These are phyloP conservation scores for Biston betularia DNA, from an alignment of 2,888 invertebrate species.

Conservation along the genomic window DNA sequence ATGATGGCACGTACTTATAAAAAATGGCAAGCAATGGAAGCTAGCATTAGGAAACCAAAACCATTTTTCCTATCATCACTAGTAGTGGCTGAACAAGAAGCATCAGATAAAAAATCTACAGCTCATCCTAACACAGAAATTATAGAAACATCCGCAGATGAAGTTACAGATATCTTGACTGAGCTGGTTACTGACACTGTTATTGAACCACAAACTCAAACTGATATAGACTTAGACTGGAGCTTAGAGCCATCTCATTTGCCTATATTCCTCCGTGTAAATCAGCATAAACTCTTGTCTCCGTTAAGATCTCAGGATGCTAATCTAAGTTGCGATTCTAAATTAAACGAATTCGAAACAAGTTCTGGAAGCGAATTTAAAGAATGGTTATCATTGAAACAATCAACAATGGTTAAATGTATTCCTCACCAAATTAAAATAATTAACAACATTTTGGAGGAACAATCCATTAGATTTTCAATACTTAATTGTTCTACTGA, in stretches of 20 bases:
- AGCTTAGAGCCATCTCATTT: constrained; percentile 45
- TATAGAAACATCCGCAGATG: constrained; percentile 36
- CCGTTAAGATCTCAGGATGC: constrained; percentile 52
- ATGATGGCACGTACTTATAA: constrained; percentile 63
- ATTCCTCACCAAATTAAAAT: constrained; percentile 59
- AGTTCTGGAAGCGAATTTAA: constrained; percentile 35
- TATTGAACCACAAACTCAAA: constrained; percentile 28
- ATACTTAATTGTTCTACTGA: constrained; percentile 61
- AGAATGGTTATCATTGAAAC: constrained; percentile 50
- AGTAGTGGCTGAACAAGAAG: constrained; percentile 17
- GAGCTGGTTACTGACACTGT: background rate
- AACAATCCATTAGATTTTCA: constrained; percentile 64
- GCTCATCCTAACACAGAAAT: constrained; percentile 68
- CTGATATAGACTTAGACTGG: constrained; percentile 43
- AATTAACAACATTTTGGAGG: constrained; percentile 45
- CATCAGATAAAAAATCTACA: constrained; percentile 44
- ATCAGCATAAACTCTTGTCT: constrained; percentile 65
- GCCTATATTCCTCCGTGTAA: constrained; percentile 58
- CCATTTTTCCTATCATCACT: constrained; percentile 5
- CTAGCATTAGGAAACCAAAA: constrained; percentile 38
- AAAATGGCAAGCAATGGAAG: constrained; percentile 59
- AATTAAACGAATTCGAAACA: constrained; percentile 15
- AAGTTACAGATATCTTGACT: background rate
- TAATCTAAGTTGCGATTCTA: constrained; percentile 45
- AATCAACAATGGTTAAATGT: constrained; percentile 54